phyloP scores from a whole-genome alignment of 2,113 vertebrate species.

The Callipepla squamata region DNA sequence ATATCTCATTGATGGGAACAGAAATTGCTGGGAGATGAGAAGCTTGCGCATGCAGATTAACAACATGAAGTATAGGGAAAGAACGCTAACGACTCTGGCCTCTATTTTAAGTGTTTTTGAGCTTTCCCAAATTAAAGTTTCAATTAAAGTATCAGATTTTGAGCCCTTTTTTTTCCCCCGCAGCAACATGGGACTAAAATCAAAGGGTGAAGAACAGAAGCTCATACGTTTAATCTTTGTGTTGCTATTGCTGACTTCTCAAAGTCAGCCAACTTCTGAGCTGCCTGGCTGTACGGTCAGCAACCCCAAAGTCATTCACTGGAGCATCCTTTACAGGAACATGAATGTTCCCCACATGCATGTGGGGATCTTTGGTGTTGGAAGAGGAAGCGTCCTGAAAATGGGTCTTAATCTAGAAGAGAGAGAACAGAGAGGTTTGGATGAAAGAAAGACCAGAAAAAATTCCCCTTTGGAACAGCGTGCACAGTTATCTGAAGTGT shows the following conservation, averaged over 20 bases:
- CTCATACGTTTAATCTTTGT: not conserved
- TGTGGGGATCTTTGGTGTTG: not conserved
- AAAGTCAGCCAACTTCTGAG: not conserved
- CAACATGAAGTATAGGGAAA: not conserved
- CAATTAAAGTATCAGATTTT: not conserved
- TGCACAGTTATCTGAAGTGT: not conserved
- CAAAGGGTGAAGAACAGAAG: constrained; percentile 14
- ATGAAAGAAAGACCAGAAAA: not conserved
- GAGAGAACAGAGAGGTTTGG: not conserved
- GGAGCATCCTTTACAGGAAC: not conserved
- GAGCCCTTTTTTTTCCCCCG: accelerated
- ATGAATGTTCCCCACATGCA: too few relatives aligned
- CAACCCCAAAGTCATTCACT: not conserved
- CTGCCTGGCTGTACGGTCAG: not conserved
- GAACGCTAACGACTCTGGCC: not conserved
- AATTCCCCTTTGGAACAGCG: not conserved
- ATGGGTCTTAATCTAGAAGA: not conserved
- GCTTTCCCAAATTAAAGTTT: constrained; percentile 3
- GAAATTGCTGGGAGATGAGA: constrained; percentile 36
- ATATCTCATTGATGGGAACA: constrained; percentile 37
- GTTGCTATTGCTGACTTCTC: not conserved
- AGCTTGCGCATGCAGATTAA: constrained; percentile 47
- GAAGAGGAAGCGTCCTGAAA: not conserved
- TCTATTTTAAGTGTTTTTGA: constrained; percentile 7
- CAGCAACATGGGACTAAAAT: not conserved